A percentile compares a stretch with the other conserved stretches of the same genome.
phyloP scores from a whole-genome alignment of 2,888 invertebrate genomes.

The Gari tellinella region DNA sequence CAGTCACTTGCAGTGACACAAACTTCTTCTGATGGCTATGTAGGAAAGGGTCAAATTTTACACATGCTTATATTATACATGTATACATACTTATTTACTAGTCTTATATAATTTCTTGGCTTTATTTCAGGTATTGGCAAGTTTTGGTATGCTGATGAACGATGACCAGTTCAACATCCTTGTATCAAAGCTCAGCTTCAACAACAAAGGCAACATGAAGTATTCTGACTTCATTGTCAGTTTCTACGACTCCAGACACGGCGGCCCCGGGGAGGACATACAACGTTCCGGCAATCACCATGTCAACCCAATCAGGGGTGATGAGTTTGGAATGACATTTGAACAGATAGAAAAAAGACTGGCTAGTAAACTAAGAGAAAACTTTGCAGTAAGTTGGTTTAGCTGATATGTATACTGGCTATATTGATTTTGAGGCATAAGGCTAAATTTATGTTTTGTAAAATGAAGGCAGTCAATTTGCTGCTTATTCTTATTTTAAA shows the following conservation, averaged over 20 bases:
- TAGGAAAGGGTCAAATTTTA: too few species aligned
- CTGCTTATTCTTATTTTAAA: too few species aligned
- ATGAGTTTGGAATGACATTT: constrained; percentile 79
- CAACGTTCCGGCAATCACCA: constrained; percentile 77
- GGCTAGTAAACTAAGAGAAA: constrained; percentile 79
- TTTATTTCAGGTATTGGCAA: constrained; percentile 73
- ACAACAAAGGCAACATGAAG: constrained; percentile 73
- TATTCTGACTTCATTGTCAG: constrained; percentile 80
- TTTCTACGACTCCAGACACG: constrained; percentile 78
- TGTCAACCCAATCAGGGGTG: constrained; percentile 82
- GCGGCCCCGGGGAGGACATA: constrained; percentile 68
- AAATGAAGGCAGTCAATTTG: too few species aligned
- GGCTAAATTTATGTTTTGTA: too few species aligned
- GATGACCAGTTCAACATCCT: constrained; percentile 79
- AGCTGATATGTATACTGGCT: too few species aligned
- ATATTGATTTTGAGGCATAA: too few species aligned
- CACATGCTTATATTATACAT: too few species aligned
- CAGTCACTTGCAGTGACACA: too few species aligned
- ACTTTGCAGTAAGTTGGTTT: constrained; percentile 81
- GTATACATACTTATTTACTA: too few species aligned
- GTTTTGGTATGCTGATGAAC: constrained; percentile 76
- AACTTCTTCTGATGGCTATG: too few species aligned
- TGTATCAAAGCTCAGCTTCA: constrained; percentile 74
- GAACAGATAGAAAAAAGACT: constrained; percentile 77
- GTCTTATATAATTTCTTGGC: too few species aligned